Base-by-base conservation (phyloP, 2,888 invertebrate genomes). In the Coleophora deauratella region DNA sequence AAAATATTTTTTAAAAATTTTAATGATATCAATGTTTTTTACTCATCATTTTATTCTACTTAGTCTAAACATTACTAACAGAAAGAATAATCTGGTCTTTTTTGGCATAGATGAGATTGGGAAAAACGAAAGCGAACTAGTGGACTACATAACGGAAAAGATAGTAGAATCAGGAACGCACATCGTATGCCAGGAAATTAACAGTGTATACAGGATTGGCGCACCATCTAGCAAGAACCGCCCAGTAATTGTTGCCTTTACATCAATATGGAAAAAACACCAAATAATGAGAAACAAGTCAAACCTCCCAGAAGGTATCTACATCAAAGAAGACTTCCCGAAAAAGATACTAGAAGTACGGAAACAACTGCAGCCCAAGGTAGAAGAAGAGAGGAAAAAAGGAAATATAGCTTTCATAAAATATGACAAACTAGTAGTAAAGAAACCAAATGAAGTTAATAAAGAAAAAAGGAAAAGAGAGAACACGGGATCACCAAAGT, bases 381-480 rank as follows among this genome's bases (percentile, higher is more conserved):
- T 43, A 4, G 14, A 40, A 12, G 32, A 42, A 12, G 44, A 46
- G 38, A 43, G 13, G 27, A 39, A 42, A 30, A 48, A 46, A 35
- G 44, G 44, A 33, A 46, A 34, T 40, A 33, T 46, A 27, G 35
- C 39, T 2, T 46, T 39, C 31, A 12, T 45, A 38, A 47, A 42
- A 36, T 37, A 47, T 28, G 44, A 44, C 11, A 47, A 42, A 42
- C 28, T 47, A 8, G 31, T 47, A 42, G 33, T 47, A 35, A 44
- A 44, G 33, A 44, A 44, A 42, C 31, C 27, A 32, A 9, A 27
- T 14, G 43, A 43, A 10, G 37, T 12, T 33, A 43, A 37, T 36
- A 34, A 37, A 40, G 42, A 48, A 36, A 48, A 48, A n/a, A 47
- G 47, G 37, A 48, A 45, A 48, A 43, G 42, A 42, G 46, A 46